Percentiles rank a stretch among this genome's conserved stretches.
phyloP scores from a whole-genome alignment of 1,140 invertebrate species.

The Campoletis sonorensis region DNA sequence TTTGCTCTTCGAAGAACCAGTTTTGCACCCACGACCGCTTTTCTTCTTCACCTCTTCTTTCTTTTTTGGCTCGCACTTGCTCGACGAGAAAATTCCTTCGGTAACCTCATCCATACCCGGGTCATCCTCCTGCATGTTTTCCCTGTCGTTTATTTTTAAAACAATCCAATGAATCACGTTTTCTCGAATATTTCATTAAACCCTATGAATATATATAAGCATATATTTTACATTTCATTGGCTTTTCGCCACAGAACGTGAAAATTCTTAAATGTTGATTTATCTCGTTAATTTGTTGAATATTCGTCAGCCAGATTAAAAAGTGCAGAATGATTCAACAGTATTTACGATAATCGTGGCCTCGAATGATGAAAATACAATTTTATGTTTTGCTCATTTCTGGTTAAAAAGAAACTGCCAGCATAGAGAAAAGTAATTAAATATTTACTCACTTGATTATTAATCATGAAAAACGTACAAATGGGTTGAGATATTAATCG shows the following conservation, averaged over 20 bases:
- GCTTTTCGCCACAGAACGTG: slow-evolving; percentile 19
- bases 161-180: slow-evolving; percentile 25
- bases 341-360: too few species aligned
- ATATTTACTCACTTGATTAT: too few species aligned
- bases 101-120: slow-evolving; percentile 36
- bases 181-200: slow-evolving; percentile 3
- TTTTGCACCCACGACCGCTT: slow-evolving; percentile 11
- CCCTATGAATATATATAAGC: neutral
- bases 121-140: slow-evolving; percentile 50
- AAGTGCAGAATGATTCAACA: too few species aligned
- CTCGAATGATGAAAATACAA: too few species aligned
- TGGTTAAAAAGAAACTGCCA: too few species aligned
- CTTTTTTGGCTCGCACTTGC: slow-evolving; percentile 41
- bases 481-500: neutral
- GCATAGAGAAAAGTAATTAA: too few species aligned
- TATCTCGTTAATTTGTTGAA: slow-evolving; percentile 3
- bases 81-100: slow-evolving; percentile 46
- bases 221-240: neutral
- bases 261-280: slow-evolving; percentile 22
- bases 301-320: neutral
- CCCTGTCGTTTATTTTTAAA: slow-evolving; percentile 39
- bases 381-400: too few species aligned
- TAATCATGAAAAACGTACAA: too few species aligned
- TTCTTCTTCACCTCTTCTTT: slow-evolving; percentile 19
- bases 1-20: neutral